These are phyloP conservation scores for Daboia siamensis DNA, from an alignment of 2,113 vertebrate species.

Conservation along the genomic window DNA sequence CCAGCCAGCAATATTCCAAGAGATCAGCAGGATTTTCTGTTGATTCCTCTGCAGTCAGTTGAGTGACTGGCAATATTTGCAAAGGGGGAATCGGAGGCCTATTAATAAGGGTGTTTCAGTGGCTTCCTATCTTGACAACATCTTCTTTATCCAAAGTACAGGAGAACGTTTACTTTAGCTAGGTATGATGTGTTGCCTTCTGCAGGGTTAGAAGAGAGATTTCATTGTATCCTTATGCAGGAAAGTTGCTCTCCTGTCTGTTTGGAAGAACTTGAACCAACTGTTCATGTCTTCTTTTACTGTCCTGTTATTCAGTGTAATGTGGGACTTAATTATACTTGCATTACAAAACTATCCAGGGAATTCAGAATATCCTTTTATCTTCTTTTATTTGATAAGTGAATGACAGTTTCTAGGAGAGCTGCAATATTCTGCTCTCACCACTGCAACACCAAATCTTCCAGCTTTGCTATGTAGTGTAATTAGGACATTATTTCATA, in stretches of 20 bases:
- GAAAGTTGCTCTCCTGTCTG: neutral
- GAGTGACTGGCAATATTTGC: neutral
- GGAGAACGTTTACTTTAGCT: neutral
- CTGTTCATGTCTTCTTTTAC: neutral
- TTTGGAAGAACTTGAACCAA: neutral
- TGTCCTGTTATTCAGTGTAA: neutral
- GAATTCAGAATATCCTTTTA: neutral
- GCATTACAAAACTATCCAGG: neutral
- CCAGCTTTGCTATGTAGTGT: neutral
- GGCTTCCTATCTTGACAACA: neutral
- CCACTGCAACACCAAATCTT: neutral
- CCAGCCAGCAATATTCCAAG: neutral
- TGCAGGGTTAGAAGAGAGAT: neutral
- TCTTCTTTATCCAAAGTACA: neutral
- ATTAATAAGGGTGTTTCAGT: neutral
- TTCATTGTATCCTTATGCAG: neutral
- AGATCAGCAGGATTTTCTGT: neutral
- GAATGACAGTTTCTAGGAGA: neutral
- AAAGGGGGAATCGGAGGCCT: neutral
- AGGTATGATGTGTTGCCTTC: neutral
- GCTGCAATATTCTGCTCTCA: neutral
- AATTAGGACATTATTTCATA: neutral
- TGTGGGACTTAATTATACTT: neutral
- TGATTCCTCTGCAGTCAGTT: neutral
- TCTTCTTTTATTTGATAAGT: neutral